Base-by-base conservation (phyloP, 2,888 invertebrate species). In the Ophion ellenae region DNA sequence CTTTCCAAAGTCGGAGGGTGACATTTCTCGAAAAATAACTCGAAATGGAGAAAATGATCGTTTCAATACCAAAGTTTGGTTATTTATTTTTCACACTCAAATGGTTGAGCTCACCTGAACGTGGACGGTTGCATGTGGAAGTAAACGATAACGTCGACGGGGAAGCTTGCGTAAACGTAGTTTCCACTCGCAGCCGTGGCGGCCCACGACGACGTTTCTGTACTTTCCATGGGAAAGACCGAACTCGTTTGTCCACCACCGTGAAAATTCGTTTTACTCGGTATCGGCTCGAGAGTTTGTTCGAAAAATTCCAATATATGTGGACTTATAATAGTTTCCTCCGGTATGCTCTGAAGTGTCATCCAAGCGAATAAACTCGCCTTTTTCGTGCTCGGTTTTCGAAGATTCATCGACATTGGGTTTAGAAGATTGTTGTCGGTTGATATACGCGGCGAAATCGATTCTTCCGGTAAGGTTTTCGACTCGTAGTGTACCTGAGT, bases 91-190 rank as follows among this genome's bases (percentile, higher is more conserved):
- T 17, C 5, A 36, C 3, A 36, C 14, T 32, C 36, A 10, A 66
- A n/a, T 17, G 36, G n/a, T 7, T 66, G 10, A 59, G 7, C 53
- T 86, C 78, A 93, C 93, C 93, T 95, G 94, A 99, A 98, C 0
- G 98, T 98, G 80, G 98, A 98, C 0, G 99, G 99, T 94, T 99
- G 99, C 97, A 99, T 99, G 94, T 98, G 98, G 95, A 99, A 98
- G 94, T 99, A 99, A 64, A 99, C 99, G 90, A 99, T 98, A 36
- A 99, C 99, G 94, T 99, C 99, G 0, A 99, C 99, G 0, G 99
- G 99, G 94, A 99, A 99, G 79, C 99, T 98, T 59, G 98, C 97
- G 93, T 98, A 98, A 88, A 97, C 97, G 92, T 97, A 97, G 90
- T 93, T 94, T 69, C 92, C 92, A 81, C 90, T 92, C 10, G 94